Percentiles rank a stretch among this genome's conserved stretches.
These are phyloP conservation scores for Campylomormyrus tamandua DNA, from an alignment of 2,113 vertebrate species.

Conservation along the genomic window DNA sequence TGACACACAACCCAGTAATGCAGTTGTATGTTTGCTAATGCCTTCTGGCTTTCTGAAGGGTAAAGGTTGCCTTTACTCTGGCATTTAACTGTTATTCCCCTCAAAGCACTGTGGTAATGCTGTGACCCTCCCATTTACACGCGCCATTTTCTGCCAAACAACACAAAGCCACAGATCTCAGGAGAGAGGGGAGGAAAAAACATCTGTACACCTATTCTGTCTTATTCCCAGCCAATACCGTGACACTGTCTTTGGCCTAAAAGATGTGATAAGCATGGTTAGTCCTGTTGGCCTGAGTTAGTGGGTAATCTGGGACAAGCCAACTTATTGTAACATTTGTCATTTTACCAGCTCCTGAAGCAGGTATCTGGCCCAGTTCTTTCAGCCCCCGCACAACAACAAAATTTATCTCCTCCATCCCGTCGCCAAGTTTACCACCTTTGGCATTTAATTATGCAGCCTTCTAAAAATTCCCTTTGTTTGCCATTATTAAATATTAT, in stretches of 20 bases:
- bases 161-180: background rate
- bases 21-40: background rate
- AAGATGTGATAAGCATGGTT: slow-evolving; percentile 55
- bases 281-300: slow-evolving; percentile 51
- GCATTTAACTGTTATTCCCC: background rate
- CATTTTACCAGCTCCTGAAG: slow-evolving; percentile 65
- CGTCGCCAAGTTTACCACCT: slow-evolving; percentile 32
- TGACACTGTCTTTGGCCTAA: slow-evolving; percentile 45
- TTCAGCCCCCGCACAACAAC: slow-evolving; percentile 45
- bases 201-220: background rate
- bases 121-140: too few relatives aligned
- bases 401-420: slow-evolving; percentile 53
- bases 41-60: background rate
- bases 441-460: background rate
- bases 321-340: slow-evolving; percentile 46
- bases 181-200: background rate
- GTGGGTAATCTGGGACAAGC: slow-evolving; percentile 59
- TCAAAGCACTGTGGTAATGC: background rate
- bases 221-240: slow-evolving; percentile 33
- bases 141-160: background rate
- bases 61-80: background rate
- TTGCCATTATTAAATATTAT: slow-evolving; percentile 7
- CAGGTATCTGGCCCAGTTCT: slow-evolving; percentile 65
- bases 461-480: background rate
- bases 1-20: background rate